phyloP scores from a whole-genome alignment of 2,888 invertebrate species.

The Himalopsyche anomala region DNA sequence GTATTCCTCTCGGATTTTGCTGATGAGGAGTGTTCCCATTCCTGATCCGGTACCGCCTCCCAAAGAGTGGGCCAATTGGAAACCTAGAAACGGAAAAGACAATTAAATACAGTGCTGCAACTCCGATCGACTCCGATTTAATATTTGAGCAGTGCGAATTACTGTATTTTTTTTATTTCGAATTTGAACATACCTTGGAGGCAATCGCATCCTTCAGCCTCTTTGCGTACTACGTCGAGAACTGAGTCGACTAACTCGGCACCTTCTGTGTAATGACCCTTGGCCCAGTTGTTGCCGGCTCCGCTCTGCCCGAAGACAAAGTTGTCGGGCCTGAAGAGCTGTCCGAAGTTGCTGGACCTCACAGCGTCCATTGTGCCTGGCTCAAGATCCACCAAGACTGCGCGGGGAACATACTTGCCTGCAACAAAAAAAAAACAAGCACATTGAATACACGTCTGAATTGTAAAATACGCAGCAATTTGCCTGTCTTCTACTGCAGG shows the following conservation, averaged over 20 bases:
- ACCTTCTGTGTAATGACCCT: conserved; percentile 96
- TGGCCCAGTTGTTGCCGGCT: conserved; percentile 92
- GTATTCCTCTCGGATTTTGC: conserved; percentile 92
- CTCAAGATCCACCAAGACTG: conserved; percentile 95
- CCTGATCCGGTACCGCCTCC: conserved; percentile 94
- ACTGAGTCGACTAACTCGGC: conserved; percentile 92
- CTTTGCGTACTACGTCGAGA: conserved; percentile 89
- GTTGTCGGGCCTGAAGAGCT: conserved; percentile 96
- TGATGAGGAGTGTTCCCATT: conserved; percentile 91
- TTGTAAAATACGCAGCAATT: too few species aligned
- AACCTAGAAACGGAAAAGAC: conserved; percentile 74
- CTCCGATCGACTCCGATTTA: too few species aligned
- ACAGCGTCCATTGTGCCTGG: conserved; percentile 99
- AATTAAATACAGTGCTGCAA: too few species aligned
- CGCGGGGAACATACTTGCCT: conserved; percentile 96
- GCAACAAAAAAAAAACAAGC: background rate
- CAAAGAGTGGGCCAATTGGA: conserved; percentile 88
- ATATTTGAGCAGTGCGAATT: too few species aligned
- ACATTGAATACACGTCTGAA: too few species aligned
- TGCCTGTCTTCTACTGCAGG: too few species aligned
- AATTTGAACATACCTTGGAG: conserved; percentile 79
- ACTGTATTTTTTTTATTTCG: too few species aligned
- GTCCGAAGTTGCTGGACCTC: conserved; percentile 94
- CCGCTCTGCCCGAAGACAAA: conserved; percentile 94
- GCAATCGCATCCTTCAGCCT: conserved; percentile 94